Conservation (phyloP, 2,113 vertebrate species). For the Ia io region DNA sequence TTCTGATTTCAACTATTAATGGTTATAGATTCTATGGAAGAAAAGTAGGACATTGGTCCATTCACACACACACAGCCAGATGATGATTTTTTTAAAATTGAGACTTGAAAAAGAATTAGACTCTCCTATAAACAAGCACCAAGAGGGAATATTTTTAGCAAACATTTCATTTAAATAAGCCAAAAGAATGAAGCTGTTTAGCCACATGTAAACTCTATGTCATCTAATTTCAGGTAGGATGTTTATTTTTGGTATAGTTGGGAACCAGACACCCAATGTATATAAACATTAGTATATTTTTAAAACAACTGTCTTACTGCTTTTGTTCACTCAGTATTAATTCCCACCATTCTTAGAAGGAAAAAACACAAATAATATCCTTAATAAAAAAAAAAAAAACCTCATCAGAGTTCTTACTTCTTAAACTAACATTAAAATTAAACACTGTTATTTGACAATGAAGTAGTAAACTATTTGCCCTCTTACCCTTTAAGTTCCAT, state of each 20-base stretch:
- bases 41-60: background rate
- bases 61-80: background rate
- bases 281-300: slow-evolving; percentile 52
- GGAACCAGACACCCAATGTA: slow-evolving; percentile 39
- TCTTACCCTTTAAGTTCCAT: background rate
- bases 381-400: background rate
- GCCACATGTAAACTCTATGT: slow-evolving; percentile 8
- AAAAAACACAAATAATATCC: slow-evolving; percentile 6
- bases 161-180: slow-evolving; percentile 50
- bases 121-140: slow-evolving; percentile 11
- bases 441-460: background rate
- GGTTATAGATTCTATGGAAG: background rate
- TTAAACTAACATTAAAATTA: slow-evolving; percentile 37
- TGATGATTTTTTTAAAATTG: background rate
- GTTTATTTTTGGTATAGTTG: slow-evolving; percentile 32
- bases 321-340: slow-evolving; percentile 39
- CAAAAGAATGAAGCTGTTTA: slow-evolving; percentile 29
- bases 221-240: slow-evolving; percentile 36
- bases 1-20: background rate
- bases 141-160: slow-evolving; percentile 36
- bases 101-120: background rate
- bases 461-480: background rate
- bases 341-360: slow-evolving; percentile 14
- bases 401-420: background rate
- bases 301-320: slow-evolving; percentile 21